Conservation (phyloP, 2,888 invertebrate species). For the Celastrina argiolus region DNA sequence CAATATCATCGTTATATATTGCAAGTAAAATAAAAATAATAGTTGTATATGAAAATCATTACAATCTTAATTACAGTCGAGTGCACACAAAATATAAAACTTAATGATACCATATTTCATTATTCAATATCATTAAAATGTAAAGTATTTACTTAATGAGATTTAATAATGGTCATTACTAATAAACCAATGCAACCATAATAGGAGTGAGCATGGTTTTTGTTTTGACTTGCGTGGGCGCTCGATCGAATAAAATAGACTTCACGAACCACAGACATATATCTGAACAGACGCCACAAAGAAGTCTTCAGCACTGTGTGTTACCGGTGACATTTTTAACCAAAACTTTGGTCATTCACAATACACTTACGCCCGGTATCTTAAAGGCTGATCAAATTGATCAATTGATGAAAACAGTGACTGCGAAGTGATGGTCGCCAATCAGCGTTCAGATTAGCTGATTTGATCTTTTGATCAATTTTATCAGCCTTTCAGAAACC, state of each 20-base stretch:
- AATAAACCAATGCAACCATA: conserved; percentile 21
- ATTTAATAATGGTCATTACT: conserved; percentile 21
- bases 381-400: too few species aligned
- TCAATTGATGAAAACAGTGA: too few species aligned
- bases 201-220: conserved; percentile 26
- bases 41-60: background rate
- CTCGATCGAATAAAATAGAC: conserved; percentile 52
- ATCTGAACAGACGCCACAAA: background rate
- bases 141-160: conserved; percentile 24
- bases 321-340: too few species aligned
- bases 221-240: conserved; percentile 50
- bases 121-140: conserved; percentile 18
- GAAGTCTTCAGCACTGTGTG: too few species aligned
- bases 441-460: too few species aligned
- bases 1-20: background rate
- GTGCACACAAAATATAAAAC: background rate
- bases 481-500: too few species aligned
- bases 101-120: conserved; percentile 19
- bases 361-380: too few species aligned
- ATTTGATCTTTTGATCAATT: too few species aligned
- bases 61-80: background rate
- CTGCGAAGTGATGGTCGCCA: too few species aligned
- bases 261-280: conserved; percentile 37
- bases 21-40: background rate
- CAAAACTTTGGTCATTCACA: too few species aligned